These are phyloP conservation scores for Mastomys coucha DNA, from an alignment of 2,113 vertebrate genomes.

Conservation along the genomic window DNA sequence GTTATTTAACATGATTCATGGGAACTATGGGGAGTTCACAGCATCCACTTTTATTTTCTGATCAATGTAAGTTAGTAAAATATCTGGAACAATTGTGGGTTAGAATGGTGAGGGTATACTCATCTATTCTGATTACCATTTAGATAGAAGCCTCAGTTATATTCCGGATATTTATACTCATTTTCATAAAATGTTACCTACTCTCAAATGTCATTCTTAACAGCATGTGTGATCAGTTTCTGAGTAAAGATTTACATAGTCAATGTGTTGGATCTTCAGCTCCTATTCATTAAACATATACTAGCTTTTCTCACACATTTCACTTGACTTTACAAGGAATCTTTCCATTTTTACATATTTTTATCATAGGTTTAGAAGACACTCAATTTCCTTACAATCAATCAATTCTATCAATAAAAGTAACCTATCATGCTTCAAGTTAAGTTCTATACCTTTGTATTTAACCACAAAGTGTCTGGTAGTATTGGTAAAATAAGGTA, in stretches of 20 bases:
- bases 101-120: background rate
- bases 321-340: background rate
- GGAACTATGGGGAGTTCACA: background rate
- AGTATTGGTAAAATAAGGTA: background rate
- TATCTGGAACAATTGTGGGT: background rate
- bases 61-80: background rate
- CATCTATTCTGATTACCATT: background rate
- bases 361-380: background rate
- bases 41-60: background rate
- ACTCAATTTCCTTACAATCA: background rate
- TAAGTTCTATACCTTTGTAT: background rate
- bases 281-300: background rate
- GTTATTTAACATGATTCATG: background rate
- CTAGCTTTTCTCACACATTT: background rate
- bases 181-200: background rate
- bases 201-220: conserved; percentile 12
- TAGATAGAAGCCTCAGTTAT: background rate
- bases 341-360: background rate
- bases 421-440: background rate
- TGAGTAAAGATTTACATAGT: conserved; percentile 7
- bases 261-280: background rate
- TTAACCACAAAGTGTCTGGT: background rate
- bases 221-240: background rate
- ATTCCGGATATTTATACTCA: background rate
- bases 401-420: background rate